phyloP scores from a whole-genome alignment of 2,888 invertebrate genomes.

The Pantelozetes paolii region DNA sequence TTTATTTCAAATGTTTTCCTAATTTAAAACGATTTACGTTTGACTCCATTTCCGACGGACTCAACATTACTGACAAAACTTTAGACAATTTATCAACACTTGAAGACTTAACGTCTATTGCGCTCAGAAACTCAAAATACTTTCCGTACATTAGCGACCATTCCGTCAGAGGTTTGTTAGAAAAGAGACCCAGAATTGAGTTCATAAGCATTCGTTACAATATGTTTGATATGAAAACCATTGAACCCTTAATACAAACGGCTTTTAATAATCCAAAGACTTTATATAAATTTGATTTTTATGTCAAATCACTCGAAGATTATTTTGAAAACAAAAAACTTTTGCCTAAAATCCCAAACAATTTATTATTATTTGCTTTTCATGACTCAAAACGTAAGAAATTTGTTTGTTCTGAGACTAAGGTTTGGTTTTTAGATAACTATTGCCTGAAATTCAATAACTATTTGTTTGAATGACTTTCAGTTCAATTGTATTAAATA shows the following conservation, averaged over 20 bases:
- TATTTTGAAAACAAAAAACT: constrained; percentile 2
- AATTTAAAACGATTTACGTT: neutral
- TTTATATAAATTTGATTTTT: constrained; percentile 5
- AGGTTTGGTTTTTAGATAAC: neutral
- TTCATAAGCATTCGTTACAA: neutral
- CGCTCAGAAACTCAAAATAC: neutral
- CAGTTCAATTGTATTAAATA: no score
- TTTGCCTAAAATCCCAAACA: neutral
- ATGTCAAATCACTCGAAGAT: neutral
- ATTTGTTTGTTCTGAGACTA: neutral
- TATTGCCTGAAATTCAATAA: no score
- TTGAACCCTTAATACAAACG: neutral
- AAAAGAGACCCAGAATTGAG: neutral
- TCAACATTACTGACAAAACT: neutral
- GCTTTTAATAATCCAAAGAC: neutral
- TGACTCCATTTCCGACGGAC: neutral
- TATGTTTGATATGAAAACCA: neutral
- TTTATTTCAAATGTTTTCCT: neutral
- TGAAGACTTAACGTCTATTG: neutral
- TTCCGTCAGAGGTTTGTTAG: neutral
- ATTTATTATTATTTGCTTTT: neutral
- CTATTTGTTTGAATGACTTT: no score
- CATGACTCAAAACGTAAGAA: neutral
- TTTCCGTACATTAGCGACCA: neutral
- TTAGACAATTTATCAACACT: neutral